phyloP scores from a whole-genome alignment of 2,888 invertebrate species.

The Adelognathus sp. region DNA sequence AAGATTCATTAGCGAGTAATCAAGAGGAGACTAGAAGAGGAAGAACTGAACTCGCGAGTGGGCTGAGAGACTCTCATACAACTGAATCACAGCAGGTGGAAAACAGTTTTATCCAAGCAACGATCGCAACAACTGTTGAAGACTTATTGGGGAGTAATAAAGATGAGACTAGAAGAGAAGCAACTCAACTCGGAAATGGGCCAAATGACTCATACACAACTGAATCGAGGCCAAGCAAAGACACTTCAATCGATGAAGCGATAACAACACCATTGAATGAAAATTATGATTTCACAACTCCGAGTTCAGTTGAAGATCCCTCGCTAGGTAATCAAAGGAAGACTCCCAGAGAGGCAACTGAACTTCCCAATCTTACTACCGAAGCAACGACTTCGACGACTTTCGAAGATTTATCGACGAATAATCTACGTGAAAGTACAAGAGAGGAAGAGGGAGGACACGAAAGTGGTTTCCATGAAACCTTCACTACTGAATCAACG shows the following conservation, averaged over 20 bases:
- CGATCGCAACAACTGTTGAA: neutral
- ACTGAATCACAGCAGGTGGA: neutral
- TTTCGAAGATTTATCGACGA: neutral
- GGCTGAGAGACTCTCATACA: neutral
- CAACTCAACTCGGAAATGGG: too few species aligned
- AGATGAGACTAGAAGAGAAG: neutral
- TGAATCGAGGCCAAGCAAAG: too few species aligned
- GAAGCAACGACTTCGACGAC: neutral
- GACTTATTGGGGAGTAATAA: neutral
- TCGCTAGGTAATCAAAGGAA: neutral
- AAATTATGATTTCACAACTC: too few species aligned
- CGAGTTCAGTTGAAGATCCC: too few species aligned
- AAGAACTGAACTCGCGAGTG: neutral
- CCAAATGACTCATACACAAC: too few species aligned
- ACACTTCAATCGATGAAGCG: too few species aligned
- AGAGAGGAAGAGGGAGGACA: neutral
- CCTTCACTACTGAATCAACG: too few species aligned
- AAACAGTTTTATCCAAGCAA: neutral
- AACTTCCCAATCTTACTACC: too few species aligned
- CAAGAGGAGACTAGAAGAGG: neutral
- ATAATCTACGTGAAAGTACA: neutral
- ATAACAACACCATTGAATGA: too few species aligned
- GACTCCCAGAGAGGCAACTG: neutral
- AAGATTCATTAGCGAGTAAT: neutral
- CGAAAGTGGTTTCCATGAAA: too few species aligned